Percentiles rank a stretch among this genome's conserved stretches.
These are phyloP conservation scores for Chaenogobius annularis DNA, from an alignment of 2,113 vertebrate genomes.

Conservation along the genomic window DNA sequence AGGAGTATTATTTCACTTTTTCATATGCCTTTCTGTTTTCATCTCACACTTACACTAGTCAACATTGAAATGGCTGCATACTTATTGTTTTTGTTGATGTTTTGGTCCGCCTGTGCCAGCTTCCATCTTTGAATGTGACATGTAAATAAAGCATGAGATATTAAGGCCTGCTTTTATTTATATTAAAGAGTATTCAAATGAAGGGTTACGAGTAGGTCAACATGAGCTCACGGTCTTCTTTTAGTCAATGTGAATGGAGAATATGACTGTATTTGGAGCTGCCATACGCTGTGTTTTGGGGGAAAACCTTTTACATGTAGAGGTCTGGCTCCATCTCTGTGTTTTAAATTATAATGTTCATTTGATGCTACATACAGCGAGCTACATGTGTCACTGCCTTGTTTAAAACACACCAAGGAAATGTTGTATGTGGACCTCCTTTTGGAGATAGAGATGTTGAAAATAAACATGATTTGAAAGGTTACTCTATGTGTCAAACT, in stretches of 20 bases:
- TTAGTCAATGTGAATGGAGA: slow-evolving; percentile 59
- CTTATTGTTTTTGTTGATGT: slow-evolving; percentile 11
- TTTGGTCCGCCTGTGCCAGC: slow-evolving; percentile 14
- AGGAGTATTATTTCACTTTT: slow-evolving; percentile 10
- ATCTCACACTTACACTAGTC: slow-evolving; percentile 43
- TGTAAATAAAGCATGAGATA: slow-evolving; percentile 74
- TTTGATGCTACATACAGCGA: slow-evolving; percentile 60
- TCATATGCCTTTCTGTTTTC: not conserved
- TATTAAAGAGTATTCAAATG: slow-evolving; percentile 54
- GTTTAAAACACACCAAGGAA: slow-evolving; percentile 65
- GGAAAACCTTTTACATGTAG: slow-evolving; percentile 54
- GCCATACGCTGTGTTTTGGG: slow-evolving; percentile 61
- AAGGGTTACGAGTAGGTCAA: slow-evolving; percentile 53
- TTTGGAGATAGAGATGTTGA: slow-evolving; percentile 50
- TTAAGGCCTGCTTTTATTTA: slow-evolving; percentile 64
- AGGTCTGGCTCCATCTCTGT: slow-evolving; percentile 52
- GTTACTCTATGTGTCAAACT: slow-evolving; percentile 21
- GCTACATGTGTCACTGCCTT: slow-evolving; percentile 68
- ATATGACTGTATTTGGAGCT: slow-evolving; percentile 60
- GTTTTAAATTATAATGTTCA: slow-evolving; percentile 59
- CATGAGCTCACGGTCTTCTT: slow-evolving; percentile 52
- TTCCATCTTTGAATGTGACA: slow-evolving; percentile 62
- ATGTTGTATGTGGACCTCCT: slow-evolving; percentile 68
- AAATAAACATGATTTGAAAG: slow-evolving; percentile 75
- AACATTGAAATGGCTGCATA: slow-evolving; percentile 20